These are phyloP conservation scores for Phocides pigmalion DNA, from an alignment of 1,140 invertebrate genomes.

Conservation along the genomic window DNA sequence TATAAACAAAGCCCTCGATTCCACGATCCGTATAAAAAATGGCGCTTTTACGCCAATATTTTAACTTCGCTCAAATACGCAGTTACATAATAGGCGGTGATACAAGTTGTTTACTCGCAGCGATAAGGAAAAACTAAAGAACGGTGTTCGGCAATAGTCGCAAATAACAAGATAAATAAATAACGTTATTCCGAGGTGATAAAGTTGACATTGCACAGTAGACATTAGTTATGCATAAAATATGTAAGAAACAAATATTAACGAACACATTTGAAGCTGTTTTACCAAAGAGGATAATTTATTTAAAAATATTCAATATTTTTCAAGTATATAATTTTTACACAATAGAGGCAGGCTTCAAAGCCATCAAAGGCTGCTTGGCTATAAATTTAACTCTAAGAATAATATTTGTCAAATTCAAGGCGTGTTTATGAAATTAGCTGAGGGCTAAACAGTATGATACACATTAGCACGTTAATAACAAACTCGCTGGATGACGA, in stretches of 20 bases:
- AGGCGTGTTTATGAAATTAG: slow-evolving; percentile 21
- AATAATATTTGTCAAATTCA: slow-evolving; percentile 21
- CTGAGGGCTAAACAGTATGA: slow-evolving; percentile 1
- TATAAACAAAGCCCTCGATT: slow-evolving; percentile 61
- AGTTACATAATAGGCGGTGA: background rate
- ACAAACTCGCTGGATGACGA: background rate
- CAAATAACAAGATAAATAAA: no score
- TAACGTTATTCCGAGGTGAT: no score
- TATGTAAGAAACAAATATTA: no score
- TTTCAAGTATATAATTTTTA: background rate
- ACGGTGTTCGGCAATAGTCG: no score
- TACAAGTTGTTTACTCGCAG: slow-evolving; percentile 5
- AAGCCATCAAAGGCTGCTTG: background rate
- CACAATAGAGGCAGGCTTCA: background rate
- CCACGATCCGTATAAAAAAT: slow-evolving; percentile 32
- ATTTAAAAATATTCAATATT: background rate
- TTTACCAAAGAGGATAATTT: background rate
- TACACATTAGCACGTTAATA: background rate
- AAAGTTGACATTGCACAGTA: no score
- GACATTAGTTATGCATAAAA: no score
- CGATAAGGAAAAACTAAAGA: slow-evolving; percentile 1
- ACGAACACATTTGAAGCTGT: no score
- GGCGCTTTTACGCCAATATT: background rate
- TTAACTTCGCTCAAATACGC: background rate
- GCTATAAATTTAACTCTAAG: slow-evolving; percentile 5